These are phyloP conservation scores for Leptinotarsa peninsularis DNA, from an alignment of 2,888 invertebrate genomes.

Conservation along the genomic window DNA sequence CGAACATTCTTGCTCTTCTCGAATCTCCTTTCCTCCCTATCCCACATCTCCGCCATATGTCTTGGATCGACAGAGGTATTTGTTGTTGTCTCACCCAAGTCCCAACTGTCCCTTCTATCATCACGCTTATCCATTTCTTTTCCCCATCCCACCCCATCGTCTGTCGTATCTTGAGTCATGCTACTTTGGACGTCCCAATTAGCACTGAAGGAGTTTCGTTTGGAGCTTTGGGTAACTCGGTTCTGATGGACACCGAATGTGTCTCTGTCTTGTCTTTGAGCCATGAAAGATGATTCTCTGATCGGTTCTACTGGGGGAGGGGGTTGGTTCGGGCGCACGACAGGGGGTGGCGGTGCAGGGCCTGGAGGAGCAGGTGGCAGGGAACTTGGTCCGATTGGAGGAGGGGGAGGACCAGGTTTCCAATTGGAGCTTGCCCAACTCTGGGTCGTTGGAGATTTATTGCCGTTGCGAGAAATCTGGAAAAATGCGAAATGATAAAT, in stretches of 20 bases:
- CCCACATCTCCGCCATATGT: conserved; percentile 61
- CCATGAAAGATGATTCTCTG: conserved; percentile 70
- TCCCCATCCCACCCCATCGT: conserved; percentile 69
- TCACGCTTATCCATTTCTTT: conserved; percentile 61
- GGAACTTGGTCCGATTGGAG: conserved; percentile 70
- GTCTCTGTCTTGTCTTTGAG: conserved; percentile 77
- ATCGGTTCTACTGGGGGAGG: conserved; percentile 76
- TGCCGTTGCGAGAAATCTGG: conserved; percentile 62
- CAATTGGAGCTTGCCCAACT: conserved; percentile 65
- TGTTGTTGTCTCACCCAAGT: conserved; percentile 65
- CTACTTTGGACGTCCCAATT: conserved; percentile 65
- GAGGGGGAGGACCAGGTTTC: conserved; percentile 73
- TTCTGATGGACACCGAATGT: conserved; percentile 81
- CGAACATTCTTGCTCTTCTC: conserved; percentile 51
- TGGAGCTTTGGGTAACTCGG: conserved; percentile 60
- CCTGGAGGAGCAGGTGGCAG: conserved; percentile 74
- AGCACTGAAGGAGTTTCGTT: conserved; percentile 65
- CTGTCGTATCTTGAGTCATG: conserved; percentile 61
- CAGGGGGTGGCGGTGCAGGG: conserved; percentile 73
- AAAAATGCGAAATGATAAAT: conserved; percentile 8
- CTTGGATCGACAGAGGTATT: conserved; percentile 63
- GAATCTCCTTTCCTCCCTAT: conserved; percentile 60
- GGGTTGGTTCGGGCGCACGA: conserved; percentile 72
- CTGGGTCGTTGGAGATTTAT: conserved; percentile 63
- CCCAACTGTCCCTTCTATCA: conserved; percentile 64